Percentiles rank a stretch among this genome's conserved stretches.
These are phyloP conservation scores for Ceratina calcarata DNA, from an alignment of 1,140 invertebrate genomes.

Conservation along the genomic window DNA sequence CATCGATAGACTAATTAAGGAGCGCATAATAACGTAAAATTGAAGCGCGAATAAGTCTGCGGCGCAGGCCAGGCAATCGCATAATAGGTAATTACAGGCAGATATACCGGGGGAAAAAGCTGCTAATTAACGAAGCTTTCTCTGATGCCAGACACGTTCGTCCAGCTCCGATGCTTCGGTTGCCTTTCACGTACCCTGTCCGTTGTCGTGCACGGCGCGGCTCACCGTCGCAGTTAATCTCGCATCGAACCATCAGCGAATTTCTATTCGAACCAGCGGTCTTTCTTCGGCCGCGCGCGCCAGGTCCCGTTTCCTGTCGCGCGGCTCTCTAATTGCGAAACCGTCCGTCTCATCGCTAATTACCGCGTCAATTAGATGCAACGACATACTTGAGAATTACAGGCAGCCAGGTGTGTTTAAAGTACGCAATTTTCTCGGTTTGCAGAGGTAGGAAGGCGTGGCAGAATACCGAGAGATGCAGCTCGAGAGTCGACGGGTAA, in stretches of 20 bases:
- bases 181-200: background rate
- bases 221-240: background rate
- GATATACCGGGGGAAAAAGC: slow-evolving; percentile 2
- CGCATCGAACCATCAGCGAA: background rate
- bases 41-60: background rate
- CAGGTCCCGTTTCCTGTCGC: background rate
- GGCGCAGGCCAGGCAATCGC: background rate
- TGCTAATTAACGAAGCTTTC: slow-evolving; percentile 41
- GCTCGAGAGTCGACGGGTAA: slow-evolving; percentile 31
- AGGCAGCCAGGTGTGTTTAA: slow-evolving; percentile 66
- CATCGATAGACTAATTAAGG: slow-evolving; percentile 43
- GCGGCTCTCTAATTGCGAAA: slow-evolving; percentile 49
- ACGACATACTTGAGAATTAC: slow-evolving; percentile 69
- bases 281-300: background rate
- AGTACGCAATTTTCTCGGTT: slow-evolving; percentile 69
- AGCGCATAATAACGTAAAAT: background rate
- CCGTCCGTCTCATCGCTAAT: slow-evolving; percentile 65
- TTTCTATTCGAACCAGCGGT: background rate
- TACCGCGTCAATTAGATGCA: slow-evolving; percentile 71
- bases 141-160: slow-evolving; percentile 28
- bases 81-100: slow-evolving; percentile 43
- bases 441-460: slow-evolving; percentile 1
- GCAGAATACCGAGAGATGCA: background rate
- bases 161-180: background rate
- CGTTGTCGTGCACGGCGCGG: background rate